A percentile compares a stretch with the other conserved stretches of the same genome.
phyloP scores from a whole-genome alignment of 2,888 invertebrate species.

The Cheilosia soror region DNA sequence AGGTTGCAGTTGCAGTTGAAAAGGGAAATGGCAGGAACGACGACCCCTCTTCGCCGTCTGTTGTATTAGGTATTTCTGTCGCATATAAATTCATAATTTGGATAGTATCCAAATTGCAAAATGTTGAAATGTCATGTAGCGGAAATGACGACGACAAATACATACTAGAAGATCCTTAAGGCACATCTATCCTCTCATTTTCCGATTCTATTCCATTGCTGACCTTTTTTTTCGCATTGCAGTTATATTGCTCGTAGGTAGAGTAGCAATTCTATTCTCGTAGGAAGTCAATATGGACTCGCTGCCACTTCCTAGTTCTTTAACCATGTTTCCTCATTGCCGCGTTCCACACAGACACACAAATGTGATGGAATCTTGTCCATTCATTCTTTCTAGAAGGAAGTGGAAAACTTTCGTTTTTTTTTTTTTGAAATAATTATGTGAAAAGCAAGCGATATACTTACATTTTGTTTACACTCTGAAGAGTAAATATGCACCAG shows the following conservation, averaged over 20 bases:
- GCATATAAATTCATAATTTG: constrained; percentile 67
- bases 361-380: constrained; percentile 16
- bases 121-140: constrained; percentile 56
- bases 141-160: constrained; percentile 55
- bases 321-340: constrained; percentile 7
- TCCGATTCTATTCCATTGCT: constrained; percentile 20
- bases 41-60: not conserved
- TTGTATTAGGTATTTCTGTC: constrained; percentile 16
- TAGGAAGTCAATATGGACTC: constrained; percentile 53
- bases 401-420: constrained; percentile 56
- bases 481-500: constrained; percentile 50
- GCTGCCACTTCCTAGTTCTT: constrained; percentile 50
- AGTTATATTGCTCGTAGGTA: constrained; percentile 17
- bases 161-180: constrained; percentile 21
- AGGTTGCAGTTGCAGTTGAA: not conserved
- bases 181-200: not conserved
- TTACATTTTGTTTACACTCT: constrained; percentile 17
- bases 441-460: constrained; percentile 32
- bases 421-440: constrained; percentile 43
- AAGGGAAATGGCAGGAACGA: not conserved
- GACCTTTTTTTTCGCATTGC: constrained; percentile 66
- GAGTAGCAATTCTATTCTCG: constrained; percentile 16
- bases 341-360: not conserved
- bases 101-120: constrained; percentile 61
- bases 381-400: constrained; percentile 35